Evolutionary conservation across 92 coral and sea anemone species (phyloP), one percentile per base, ranked within the genome.

Genomic region (Palythoa grandis): DNA sequence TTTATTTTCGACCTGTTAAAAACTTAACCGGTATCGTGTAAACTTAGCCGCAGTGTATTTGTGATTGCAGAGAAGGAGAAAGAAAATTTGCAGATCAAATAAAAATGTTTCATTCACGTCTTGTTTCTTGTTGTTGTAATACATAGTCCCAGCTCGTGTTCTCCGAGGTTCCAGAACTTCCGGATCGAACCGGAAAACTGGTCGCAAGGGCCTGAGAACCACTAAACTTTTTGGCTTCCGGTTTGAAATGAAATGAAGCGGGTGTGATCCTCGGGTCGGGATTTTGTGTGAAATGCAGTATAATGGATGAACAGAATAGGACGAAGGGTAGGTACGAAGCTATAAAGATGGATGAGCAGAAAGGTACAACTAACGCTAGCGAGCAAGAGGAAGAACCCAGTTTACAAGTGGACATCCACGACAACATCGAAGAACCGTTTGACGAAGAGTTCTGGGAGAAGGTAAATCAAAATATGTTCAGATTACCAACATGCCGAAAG

Each of bases 401-500:
- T 57, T 82, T 50, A 87, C 84, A 90, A 77, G 65, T 80, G 16
- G 74, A 80, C 48, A 53, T 80, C 40, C 85, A 80, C 57, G 87
- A 93, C 43, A 90, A 71, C 50, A 54, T 96, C 69, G 98, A 96
- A 70, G 80, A 90, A 39, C 98, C 98, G 16, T 92, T 94, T 72
- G 93, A 96, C 69, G 98, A 94, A 58, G 88, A 92, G 13, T 96
- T 96, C 63, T 96, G 98, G 98, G 83, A 82, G 86, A 89, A 94
- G 98, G 98, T 96, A 79, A 25, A 29, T 54, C 8, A 3, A 70
- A 11, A 24, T 70, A 70, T 3, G 0, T 3, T 25, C 43, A 29
- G 20, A 14, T 58, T 58, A 58, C 50, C 6, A 43, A 43, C 50
- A 1, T 43, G 50, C 50, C 50, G 50, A 43, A 43, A 43, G 9